phyloP scores from a whole-genome alignment of 1,140 invertebrate species.

The Drosophila hydei region DNA sequence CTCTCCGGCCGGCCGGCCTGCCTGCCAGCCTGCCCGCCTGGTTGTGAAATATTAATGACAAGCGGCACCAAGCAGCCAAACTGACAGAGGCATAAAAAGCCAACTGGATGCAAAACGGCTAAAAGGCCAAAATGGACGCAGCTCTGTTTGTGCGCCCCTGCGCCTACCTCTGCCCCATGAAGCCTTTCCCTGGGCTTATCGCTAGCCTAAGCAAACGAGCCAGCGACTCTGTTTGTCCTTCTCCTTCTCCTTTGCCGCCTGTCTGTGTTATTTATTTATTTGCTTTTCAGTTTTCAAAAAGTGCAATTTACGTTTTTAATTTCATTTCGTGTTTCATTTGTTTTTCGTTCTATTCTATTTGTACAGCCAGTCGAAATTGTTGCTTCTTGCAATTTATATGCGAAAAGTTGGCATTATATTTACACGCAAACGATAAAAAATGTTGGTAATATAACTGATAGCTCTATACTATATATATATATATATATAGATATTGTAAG shows the following conservation, averaged over 20 bases:
- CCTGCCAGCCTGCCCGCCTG: conserved; percentile 24
- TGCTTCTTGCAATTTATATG: conserved; percentile 7
- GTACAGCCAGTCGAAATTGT: conserved; percentile 15
- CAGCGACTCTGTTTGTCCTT: conserved; percentile 2
- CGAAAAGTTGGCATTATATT: conserved; percentile 6
- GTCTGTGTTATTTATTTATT: conserved; percentile 71
- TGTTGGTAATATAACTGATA: neutral
- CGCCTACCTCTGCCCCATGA: neutral
- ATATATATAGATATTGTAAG: too few species aligned
- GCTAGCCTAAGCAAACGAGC: conserved; percentile 35
- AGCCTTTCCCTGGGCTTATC: conserved; percentile 21
- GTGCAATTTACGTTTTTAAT: conserved; percentile 75
- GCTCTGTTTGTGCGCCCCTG: neutral
- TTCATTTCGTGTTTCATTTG: conserved; percentile 72
- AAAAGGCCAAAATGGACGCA: conserved; percentile 27
- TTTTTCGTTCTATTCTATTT: conserved; percentile 19
- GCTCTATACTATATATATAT: neutral
- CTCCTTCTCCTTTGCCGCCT: too few species aligned
- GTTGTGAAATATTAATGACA: conserved; percentile 77
- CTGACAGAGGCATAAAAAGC: conserved; percentile 25
- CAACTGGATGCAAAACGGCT: conserved; percentile 19
- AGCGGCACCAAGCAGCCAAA: conserved; percentile 22
- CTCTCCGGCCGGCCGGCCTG: neutral
- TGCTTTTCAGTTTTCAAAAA: conserved; percentile 49
- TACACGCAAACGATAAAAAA: neutral